phyloP scores from a whole-genome alignment of 2,797 vertebrate genomes.

The Leptoclinus maculatus region DNA sequence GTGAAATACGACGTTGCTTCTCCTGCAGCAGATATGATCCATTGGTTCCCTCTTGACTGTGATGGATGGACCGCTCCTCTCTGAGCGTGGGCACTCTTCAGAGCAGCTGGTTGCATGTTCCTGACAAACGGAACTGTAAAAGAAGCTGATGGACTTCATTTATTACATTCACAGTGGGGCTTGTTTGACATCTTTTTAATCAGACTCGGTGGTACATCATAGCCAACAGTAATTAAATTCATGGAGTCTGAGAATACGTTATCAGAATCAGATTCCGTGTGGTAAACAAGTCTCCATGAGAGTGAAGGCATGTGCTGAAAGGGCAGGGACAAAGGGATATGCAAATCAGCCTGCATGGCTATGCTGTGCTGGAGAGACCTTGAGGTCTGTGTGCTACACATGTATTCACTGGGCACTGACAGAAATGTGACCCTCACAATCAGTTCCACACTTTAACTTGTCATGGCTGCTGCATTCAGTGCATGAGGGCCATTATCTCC shows the following conservation, averaged over 20 bases:
- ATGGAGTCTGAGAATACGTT: slow-evolving; percentile 1
- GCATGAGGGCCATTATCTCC: slow-evolving; percentile 11
- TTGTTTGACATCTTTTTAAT: slow-evolving; percentile 42
- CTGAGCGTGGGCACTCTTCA: slow-evolving; percentile 34
- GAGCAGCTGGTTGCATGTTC: slow-evolving; percentile 27
- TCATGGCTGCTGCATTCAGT: neutral
- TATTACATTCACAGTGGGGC: slow-evolving; percentile 45
- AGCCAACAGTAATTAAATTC: slow-evolving; percentile 21
- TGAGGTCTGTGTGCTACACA: slow-evolving; percentile 5
- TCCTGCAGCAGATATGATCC: slow-evolving; percentile 18
- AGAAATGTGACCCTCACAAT: slow-evolving; percentile 9
- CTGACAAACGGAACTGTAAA: slow-evolving; percentile 47
- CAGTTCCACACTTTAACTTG: slow-evolving; percentile 9
- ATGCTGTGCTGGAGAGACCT: neutral
- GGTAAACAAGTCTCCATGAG: slow-evolving; percentile 18
- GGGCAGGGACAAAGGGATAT: slow-evolving; percentile 20
- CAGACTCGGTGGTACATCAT: slow-evolving; percentile 15
- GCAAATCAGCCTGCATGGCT: neutral
- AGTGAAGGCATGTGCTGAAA: neutral
- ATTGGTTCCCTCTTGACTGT: slow-evolving; percentile 15
- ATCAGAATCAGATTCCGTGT: neutral
- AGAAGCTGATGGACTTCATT: slow-evolving; percentile 42
- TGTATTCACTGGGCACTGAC: neutral
- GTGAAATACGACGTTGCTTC: neutral
- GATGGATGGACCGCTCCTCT: slow-evolving; percentile 14